Evolutionary conservation across 1,140 invertebrate genomes (phyloP), one percentile per base, ranked within the genome.

Genomic region (Neodiprion fabricii): DNA sequence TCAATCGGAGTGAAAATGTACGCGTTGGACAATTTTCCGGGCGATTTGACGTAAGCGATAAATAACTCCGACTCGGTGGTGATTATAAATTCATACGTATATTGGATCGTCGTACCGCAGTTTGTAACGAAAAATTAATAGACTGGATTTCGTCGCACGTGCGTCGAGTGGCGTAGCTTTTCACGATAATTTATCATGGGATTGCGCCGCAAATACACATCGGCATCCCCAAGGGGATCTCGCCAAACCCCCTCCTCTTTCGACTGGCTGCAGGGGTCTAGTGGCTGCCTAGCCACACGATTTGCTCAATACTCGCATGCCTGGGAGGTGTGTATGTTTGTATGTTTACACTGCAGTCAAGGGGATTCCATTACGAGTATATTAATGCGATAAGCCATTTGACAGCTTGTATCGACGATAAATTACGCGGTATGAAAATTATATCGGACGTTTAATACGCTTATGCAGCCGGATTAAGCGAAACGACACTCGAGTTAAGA

Each of bases 101-200:
- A 14, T 40, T 40, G 28, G 28, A 40, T 40, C 11, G 11, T 17
- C 53, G 2, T 8, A 12, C 53, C n/a, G 7, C 67, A 82, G 80
- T 86, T 87, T 85, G 83, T 86, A 88, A 88, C 82, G 84, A 78
- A 87, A 87, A 87, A 88, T 87, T 88, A 88, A 87, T 88, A 87
- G 85, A 88, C 82, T 84, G 86, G 84, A 85, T 85, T 80, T 80
- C 76, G 73, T 70, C 77, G 77, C 73, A 77, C 77, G 79, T 80
- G 78, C 53, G n/a, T 17, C 11, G 53, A 61, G 78, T 74, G 72
- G 73, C 74, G 78, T 78, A 77, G 82, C 79, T 80, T 80, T 85
- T 83, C 79, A 40, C 28, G 78, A 80, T 80, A 84, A 87, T 88
- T 87, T 85, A 87, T 88, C 86, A 88, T 82, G 84, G 85, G 86